These are phyloP conservation scores for Helostoma temminkii DNA, from an alignment of 2,797 vertebrate genomes.

Conservation along the genomic window DNA sequence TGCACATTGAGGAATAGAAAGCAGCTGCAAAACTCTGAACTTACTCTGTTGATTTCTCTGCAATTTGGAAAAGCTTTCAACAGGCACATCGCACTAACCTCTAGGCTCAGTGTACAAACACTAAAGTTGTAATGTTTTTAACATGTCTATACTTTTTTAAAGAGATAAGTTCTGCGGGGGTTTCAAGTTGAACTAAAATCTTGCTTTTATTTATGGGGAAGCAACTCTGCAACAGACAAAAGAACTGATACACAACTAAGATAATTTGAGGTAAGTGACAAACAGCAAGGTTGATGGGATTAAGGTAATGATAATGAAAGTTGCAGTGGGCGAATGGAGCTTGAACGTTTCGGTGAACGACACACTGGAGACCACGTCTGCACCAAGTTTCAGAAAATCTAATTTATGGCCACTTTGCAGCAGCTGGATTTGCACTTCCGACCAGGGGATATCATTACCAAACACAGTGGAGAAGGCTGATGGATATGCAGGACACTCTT, in stretches of 20 bases:
- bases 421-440: slow-evolving; percentile 86
- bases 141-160: slow-evolving; percentile 65
- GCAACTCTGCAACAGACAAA: slow-evolving; percentile 13
- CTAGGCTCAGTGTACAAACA: slow-evolving; percentile 63
- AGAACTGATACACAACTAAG: slow-evolving; percentile 22
- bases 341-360: slow-evolving; percentile 51
- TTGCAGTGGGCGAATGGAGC: slow-evolving; percentile 40
- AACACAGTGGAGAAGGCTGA: slow-evolving; percentile 62
- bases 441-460: slow-evolving; percentile 81
- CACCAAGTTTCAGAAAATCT: slow-evolving; percentile 80
- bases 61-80: slow-evolving; percentile 81
- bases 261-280: slow-evolving; percentile 47
- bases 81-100: slow-evolving; percentile 72
- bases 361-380: slow-evolving; percentile 73
- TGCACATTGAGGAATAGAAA: slow-evolving; percentile 85
- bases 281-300: slow-evolving; percentile 56
- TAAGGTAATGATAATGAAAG: slow-evolving; percentile 68
- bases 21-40: slow-evolving; percentile 83
- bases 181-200: slow-evolving; percentile 38
- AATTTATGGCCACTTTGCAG: slow-evolving; percentile 81
- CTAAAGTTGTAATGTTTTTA: slow-evolving; percentile 70
- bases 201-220: slow-evolving; percentile 5
- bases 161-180: slow-evolving; percentile 59
- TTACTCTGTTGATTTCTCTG: slow-evolving; percentile 72
- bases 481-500: slow-evolving; percentile 48